These are phyloP conservation scores for Delichon dasypus DNA, from an alignment of 2,797 vertebrate genomes.

Conservation along the genomic window DNA sequence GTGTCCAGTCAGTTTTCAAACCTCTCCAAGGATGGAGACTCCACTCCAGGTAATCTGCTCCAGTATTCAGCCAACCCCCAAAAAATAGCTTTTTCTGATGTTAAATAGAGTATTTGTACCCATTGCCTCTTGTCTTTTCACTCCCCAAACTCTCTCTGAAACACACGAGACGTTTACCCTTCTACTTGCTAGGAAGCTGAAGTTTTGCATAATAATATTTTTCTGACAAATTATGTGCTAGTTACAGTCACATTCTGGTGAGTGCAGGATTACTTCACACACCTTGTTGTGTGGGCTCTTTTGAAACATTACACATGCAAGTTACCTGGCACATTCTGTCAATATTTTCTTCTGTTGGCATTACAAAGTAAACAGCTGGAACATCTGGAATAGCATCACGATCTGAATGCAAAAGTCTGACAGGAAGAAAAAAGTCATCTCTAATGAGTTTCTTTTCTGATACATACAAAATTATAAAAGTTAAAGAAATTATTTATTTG, in stretches of 20 bases:
- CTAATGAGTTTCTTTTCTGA: background rate
- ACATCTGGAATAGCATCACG: slow-evolving; percentile 96
- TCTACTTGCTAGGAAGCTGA: background rate
- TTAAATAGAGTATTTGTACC: background rate
- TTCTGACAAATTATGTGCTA: background rate
- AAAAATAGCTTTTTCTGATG: background rate
- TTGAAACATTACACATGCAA: background rate
- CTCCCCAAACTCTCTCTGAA: background rate
- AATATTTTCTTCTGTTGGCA: slow-evolving; percentile 98
- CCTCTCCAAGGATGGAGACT: background rate
- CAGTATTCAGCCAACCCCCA: background rate
- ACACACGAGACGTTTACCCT: background rate
- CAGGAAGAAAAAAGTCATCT: background rate
- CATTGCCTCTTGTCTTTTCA: background rate
- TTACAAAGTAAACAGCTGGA: slow-evolving; percentile 94
- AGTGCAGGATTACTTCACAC: background rate
- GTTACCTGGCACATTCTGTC: slow-evolving; percentile 95
- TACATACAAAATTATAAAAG: background rate
- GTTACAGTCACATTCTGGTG: background rate
- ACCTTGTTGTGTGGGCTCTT: background rate
- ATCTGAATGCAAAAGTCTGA: slow-evolving; percentile 92
- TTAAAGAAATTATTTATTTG: background rate
- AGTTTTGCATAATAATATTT: background rate
- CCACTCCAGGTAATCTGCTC: background rate
- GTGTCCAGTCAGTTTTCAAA: background rate